Base-by-base conservation (phyloP, 2,113 vertebrate genomes). In the Myocastor coypus region DNA sequence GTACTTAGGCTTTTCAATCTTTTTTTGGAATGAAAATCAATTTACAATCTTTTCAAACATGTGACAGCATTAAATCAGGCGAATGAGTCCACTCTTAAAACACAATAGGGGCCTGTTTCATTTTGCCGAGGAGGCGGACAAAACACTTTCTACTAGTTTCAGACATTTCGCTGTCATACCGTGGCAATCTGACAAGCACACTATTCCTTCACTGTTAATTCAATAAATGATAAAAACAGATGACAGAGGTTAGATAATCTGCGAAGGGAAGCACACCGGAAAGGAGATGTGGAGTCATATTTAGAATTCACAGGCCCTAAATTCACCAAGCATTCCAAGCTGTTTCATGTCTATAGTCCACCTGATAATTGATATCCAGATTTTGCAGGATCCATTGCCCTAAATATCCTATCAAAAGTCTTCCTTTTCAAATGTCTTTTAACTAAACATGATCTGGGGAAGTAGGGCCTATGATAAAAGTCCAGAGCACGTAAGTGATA, bases 31-130 rank as follows among this genome's bases (percentile, higher is more conserved):
- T 83, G 92, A 97, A 97, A 98, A 96, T 97, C 98, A 97, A 97
- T 96, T 98, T 97, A 87, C 80, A 94, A 96, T 96, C 94, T 95
- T 94, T 95, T 95, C 96, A 98, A 97, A 98, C 89, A 97, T 97
- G 96, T 92, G 96, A 97, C 94, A 97, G 97, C 96, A 88, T 88
- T 88, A 96, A 98, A 98, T 95, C 95, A 97, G 96, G 95, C 94
- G 96, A 96, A 30, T 81, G 94, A 97, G 89, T 73, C 98, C 89
- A 7, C 87, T 92, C 87, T 93, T 84, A 97, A 97, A 96, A 95
- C 96, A 95, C 89, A 96, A 73, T 14, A 94, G 73, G 66, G 17
- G 28, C 92, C 97, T 93, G 73, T 89, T 98, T 93, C 92, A 75
- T 96, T 97, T 92, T 87, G 32, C 63, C 57, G 73, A 96, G 89